phyloP scores from a whole-genome alignment of 2,113 vertebrate genomes.

The Corvus moneduloides region DNA sequence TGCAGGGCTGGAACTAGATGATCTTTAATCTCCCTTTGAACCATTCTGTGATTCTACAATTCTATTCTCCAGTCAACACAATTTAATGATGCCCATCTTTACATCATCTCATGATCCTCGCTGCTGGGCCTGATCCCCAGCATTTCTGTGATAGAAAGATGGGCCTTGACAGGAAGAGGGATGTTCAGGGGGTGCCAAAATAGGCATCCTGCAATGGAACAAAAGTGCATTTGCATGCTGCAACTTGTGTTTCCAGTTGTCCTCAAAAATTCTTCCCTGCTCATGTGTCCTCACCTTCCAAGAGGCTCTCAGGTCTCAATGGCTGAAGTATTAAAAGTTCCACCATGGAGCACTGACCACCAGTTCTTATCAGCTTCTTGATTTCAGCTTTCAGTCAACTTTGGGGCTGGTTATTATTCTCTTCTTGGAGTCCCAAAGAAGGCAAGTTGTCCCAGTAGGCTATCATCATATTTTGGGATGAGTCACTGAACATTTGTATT shows the following conservation, averaged over 20 bases:
- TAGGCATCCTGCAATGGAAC: neutral
- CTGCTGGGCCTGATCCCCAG: neutral
- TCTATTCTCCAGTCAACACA: rapidly evolving
- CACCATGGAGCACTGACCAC: neutral
- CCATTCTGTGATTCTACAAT: neutral
- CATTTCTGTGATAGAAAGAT: neutral
- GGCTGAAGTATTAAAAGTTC: neutral
- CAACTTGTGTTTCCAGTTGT: neutral
- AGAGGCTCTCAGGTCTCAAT: neutral
- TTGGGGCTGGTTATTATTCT: rapidly evolving
- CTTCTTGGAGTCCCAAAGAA: neutral
- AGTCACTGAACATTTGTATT: neutral
- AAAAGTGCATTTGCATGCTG: neutral
- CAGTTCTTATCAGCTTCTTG: neutral
- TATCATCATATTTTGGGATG: neutral
- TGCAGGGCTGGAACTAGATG: neutral
- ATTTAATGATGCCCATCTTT: rapidly evolving
- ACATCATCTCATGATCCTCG: rapidly evolving
- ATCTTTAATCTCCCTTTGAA: neutral
- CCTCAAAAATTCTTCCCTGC: neutral
- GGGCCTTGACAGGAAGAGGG: neutral
- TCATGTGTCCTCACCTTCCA: neutral
- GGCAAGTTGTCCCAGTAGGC: neutral
- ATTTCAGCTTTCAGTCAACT: neutral
- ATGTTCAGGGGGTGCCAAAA: neutral